phyloP scores from a whole-genome alignment of 2,797 vertebrate genomes.

The Odontamblyopus rebecca region DNA sequence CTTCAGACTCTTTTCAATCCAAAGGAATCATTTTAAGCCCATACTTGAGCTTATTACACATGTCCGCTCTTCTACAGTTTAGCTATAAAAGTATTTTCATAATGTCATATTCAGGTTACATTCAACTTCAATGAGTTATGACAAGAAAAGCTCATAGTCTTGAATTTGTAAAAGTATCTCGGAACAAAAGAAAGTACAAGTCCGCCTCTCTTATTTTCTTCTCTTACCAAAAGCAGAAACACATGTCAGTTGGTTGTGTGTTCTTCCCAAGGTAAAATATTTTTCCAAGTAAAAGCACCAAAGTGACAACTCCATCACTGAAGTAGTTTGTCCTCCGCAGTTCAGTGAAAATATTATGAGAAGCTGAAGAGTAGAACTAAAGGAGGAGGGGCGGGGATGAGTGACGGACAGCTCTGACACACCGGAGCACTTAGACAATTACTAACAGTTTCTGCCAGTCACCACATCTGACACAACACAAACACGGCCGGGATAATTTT shows the following conservation, averaged over 20 bases:
- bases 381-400: conserved; percentile 64
- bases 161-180: conserved; percentile 77
- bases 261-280: conserved; percentile 81
- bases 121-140: conserved; percentile 73
- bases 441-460: conserved; percentile 84
- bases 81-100: conserved; percentile 69
- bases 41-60: conserved; percentile 57
- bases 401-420: conserved; percentile 85
- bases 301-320: conserved; percentile 83
- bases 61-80: conserved; percentile 68
- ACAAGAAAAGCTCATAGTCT: conserved; percentile 76
- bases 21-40: conserved; percentile 63
- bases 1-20: conserved; percentile 39
- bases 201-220: conserved; percentile 63
- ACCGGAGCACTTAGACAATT: conserved; percentile 85
- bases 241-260: conserved; percentile 76
- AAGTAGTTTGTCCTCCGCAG: conserved; percentile 82
- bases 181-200: conserved; percentile 77
- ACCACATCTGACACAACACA: conserved; percentile 84
- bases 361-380: conserved; percentile 67
- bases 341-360: conserved; percentile 84
- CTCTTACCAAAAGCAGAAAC: conserved; percentile 69
- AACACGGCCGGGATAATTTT: conserved; percentile 80
- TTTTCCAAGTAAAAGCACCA: conserved; percentile 78
- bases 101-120: conserved; percentile 72